A percentile compares a stretch with the other conserved stretches of the same genome.
These are phyloP conservation scores for Balearica regulorum DNA, from an alignment of 2,797 vertebrate species.

Conservation along the genomic window DNA sequence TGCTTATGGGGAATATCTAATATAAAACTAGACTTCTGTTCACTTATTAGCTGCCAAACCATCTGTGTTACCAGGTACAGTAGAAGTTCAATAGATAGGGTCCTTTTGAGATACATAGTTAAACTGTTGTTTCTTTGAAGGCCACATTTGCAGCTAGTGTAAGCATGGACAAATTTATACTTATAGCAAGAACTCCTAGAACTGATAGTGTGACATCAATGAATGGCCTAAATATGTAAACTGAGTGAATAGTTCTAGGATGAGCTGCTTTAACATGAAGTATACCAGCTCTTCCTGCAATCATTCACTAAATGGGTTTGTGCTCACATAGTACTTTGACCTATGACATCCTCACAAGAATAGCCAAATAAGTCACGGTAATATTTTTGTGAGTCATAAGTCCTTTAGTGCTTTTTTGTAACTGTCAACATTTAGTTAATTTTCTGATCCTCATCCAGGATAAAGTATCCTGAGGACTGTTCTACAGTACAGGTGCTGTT, in stretches of 20 bases:
- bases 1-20: background rate
- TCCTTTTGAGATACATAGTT: background rate
- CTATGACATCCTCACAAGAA: conserved; percentile 41
- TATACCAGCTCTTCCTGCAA: background rate
- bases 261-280: conserved; percentile 4
- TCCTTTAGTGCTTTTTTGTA: background rate
- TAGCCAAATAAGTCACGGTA: conserved; percentile 20
- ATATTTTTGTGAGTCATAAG: conserved; percentile 17
- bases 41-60: background rate
- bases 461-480: background rate
- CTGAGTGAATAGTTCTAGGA: background rate
- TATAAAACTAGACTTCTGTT: background rate
- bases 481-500: background rate
- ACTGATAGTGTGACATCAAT: background rate
- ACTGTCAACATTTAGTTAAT: background rate
- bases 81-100: background rate
- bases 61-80: background rate
- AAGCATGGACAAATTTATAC: background rate
- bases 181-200: background rate
- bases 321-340: conserved; percentile 53
- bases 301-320: conserved; percentile 38
- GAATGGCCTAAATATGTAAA: background rate
- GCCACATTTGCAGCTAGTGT: background rate
- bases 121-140: background rate
- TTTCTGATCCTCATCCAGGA: background rate